Conservation (phyloP, 2,797 vertebrate species). For the Cynodonichthys magdalenae region DNA sequence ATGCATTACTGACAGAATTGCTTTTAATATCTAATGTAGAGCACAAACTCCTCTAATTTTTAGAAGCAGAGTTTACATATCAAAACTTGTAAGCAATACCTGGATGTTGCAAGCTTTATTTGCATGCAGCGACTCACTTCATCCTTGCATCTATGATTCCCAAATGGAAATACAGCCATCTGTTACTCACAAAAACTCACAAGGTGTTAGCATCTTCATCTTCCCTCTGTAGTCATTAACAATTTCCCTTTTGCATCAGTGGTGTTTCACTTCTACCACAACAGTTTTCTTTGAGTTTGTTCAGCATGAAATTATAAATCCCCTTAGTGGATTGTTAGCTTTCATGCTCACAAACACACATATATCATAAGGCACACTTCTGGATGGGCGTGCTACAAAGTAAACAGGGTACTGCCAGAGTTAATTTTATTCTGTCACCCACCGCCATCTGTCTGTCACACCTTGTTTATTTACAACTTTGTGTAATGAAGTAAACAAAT, state of each 20-base stretch:
- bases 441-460: conserved; percentile 58
- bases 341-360: conserved; percentile 11
- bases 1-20: background rate
- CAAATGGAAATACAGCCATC: conserved; percentile 60
- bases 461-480: conserved; percentile 51
- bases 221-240: conserved; percentile 56
- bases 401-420: conserved; percentile 40
- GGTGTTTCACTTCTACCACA: conserved; percentile 17
- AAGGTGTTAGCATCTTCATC: conserved; percentile 61
- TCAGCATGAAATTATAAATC: conserved; percentile 37
- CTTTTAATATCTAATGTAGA: conserved; percentile 1
- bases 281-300: conserved; percentile 32
- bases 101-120: conserved; percentile 41
- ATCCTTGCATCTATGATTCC: conserved; percentile 43
- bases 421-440: conserved; percentile 49
- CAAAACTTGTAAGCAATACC: conserved; percentile 13
- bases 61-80: conserved; percentile 2
- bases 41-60: background rate
- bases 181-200: conserved; percentile 52
- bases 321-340: conserved; percentile 23
- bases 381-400: conserved; percentile 7
- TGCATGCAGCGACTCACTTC: conserved; percentile 37
- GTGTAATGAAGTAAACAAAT: conserved; percentile 31
- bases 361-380: conserved; percentile 8
- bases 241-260: conserved; percentile 62